Evolutionary conservation across 2,113 vertebrate species (phyloP).

Genomic region (Meles meles): DNA sequence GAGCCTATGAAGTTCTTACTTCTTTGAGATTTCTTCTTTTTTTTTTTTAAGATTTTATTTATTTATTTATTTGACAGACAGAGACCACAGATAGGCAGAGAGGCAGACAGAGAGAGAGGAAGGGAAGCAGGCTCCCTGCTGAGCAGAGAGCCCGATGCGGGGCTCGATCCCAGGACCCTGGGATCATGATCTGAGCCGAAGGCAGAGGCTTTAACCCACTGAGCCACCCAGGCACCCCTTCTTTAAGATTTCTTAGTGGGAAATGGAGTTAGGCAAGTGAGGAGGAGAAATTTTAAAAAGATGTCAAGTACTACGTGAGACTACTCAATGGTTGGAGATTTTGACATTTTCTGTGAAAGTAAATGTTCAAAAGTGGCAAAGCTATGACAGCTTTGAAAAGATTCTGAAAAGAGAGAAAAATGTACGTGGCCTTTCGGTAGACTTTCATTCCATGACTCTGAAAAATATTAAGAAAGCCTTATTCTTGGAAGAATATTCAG

Average conservation of each 20-base stretch:
- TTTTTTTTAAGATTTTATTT: too few relatives aligned
- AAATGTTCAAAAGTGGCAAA: neutral
- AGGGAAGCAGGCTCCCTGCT: too few relatives aligned
- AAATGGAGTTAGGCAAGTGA: conserved; percentile 12
- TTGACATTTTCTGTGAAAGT: conserved; percentile 28
- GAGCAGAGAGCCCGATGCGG: too few relatives aligned
- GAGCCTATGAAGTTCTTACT: neutral
- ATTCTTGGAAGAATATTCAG: conserved; percentile 12
- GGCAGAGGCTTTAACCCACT: too few relatives aligned
- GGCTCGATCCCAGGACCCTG: too few relatives aligned
- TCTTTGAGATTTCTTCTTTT: neutral
- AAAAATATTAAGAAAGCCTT: neutral
- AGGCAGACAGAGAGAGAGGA: too few relatives aligned
- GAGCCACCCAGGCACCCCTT: too few relatives aligned
- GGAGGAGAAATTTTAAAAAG: conserved; percentile 4
- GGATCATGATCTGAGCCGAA: too few relatives aligned
- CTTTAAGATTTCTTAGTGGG: neutral
- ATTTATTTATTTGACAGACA: too few relatives aligned
- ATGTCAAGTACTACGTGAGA: neutral
- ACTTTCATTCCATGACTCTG: neutral
- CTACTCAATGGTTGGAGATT: neutral
- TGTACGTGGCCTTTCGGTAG: neutral
- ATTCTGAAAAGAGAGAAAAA: neutral
- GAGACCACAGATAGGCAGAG: too few relatives aligned
- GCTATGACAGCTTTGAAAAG: neutral